A percentile compares a stretch with the other conserved stretches of the same genome.
Conservation (phyloP, 2,797 vertebrate genomes). For the Micropoecilia bifurca region DNA sequence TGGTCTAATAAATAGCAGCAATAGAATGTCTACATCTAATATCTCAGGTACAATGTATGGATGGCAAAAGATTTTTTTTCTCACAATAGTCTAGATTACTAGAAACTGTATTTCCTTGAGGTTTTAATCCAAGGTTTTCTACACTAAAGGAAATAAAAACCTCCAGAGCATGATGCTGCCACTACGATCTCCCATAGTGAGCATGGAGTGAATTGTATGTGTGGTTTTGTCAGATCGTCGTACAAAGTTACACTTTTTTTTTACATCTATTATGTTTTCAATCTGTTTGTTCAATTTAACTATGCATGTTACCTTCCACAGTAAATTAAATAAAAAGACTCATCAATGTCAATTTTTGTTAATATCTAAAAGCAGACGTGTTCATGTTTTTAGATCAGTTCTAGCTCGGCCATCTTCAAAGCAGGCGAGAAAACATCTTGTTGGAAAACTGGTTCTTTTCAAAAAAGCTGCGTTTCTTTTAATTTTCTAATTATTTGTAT, state of each 20-base stretch:
- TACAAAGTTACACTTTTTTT: background rate
- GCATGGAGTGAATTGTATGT: background rate
- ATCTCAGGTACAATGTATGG: background rate
- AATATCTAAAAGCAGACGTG: background rate
- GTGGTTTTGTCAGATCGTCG: background rate
- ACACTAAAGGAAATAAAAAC: background rate
- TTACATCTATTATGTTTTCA: background rate
- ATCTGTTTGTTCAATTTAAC: background rate
- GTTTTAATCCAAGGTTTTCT: background rate
- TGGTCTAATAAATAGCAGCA: no score
- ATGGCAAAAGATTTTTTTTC: background rate
- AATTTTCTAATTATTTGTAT: background rate
- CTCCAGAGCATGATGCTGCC: background rate
- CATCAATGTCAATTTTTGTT: background rate
- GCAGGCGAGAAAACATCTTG: background rate
- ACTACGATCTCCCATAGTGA: background rate
- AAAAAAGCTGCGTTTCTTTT: background rate
- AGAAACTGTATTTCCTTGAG: background rate
- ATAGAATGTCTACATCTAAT: no score
- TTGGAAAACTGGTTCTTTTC: background rate
- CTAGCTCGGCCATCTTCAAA: background rate
- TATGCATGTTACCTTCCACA: background rate
- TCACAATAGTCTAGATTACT: background rate
- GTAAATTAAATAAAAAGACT: background rate
- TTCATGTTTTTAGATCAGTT: background rate